Evolutionary conservation across 2,888 invertebrate species (phyloP), one percentile per base, ranked within the genome.

Genomic region (Eristalinus aeneus): DNA sequence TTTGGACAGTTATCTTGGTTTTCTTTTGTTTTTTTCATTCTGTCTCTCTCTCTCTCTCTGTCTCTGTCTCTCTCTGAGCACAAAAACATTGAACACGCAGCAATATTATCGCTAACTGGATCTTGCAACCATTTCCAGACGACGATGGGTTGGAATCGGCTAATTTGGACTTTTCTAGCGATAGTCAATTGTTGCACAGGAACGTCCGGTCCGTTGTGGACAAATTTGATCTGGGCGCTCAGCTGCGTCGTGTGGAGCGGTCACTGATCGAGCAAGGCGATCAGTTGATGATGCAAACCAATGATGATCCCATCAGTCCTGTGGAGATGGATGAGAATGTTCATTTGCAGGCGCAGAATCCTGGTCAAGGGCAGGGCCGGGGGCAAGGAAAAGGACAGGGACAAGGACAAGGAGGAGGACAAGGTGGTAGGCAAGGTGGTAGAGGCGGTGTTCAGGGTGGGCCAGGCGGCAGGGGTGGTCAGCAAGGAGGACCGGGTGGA

Each of bases 121-220:
- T 39, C 4, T 75, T 68, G 60, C 46, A 75, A 67, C 32, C 34
- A 63, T 77, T 27, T 77, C 16, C 69, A 77, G 76, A 63, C 61
- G 54, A 69, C 56, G 60, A 63, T 56, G 76, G 61, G 6, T 0
- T 46, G n/a, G 61, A 68, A 11, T 54, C 69, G 54, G 69, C 27
- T 31, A 69, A 60, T 1, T 20, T 69, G 20, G 69, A 36, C 8
- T 16, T 69, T 11, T n/a, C 61, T 53, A 32, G 53, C 53, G 61
- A 54, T 20, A 27, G 32, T 1, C 61, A 22, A 0, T 27, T 64
- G 3, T 9, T 75, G 8, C 58, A n/a, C 4, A 54, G 74, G 5
- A 31, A 56, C 1, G 61, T 22, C 1, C 46, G 72, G 11, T 23
- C 32, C 1, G 1, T 36, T n/a, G 10, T 67, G 0, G 67, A 67